Percentiles rank a stretch among this genome's conserved stretches.
Conservation (phyloP, 2,113 vertebrate species). For the Gasterosteus nipponicus region DNA sequence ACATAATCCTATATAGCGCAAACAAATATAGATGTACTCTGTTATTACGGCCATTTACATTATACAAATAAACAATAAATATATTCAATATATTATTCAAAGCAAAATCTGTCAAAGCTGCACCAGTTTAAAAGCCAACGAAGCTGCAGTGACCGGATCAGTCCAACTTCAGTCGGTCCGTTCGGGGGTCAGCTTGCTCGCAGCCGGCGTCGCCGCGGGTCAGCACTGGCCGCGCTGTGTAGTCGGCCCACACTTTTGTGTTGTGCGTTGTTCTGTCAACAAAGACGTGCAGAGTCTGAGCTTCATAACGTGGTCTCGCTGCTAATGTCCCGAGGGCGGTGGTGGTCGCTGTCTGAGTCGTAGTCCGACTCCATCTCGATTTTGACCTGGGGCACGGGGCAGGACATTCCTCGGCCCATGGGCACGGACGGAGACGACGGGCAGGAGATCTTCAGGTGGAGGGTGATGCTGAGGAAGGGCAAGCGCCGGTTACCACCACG, state of each 20-base stretch:
- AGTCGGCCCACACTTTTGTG: neutral
- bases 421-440: conserved; percentile 88
- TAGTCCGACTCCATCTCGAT: conserved; percentile 96
- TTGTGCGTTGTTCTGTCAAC: neutral
- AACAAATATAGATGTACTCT: conserved; percentile 37
- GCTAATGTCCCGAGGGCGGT: conserved; percentile 81
- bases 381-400: conserved; percentile 93
- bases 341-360: conserved; percentile 86
- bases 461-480: conserved; percentile 88
- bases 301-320: conserved; percentile 90
- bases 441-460: conserved; percentile 98
- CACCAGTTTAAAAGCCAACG: conserved; percentile 19
- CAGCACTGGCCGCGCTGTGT: conserved; percentile 26
- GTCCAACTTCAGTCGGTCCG: conserved; percentile 23
- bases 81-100: conserved; percentile 20
- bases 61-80: conserved; percentile 45
- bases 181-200: neutral
- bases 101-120: conserved; percentile 22
- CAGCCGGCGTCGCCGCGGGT: conserved; percentile 5
- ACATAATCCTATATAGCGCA: conserved; percentile 51
- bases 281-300: neutral
- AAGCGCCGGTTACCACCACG: conserved; percentile 74
- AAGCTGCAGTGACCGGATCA: conserved; percentile 1
- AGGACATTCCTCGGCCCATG: conserved; percentile 81
- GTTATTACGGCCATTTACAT: conserved; percentile 39